Base-by-base conservation (phyloP, 92 coral and sea anemone species). In the Palythoa caribaeorum region DNA sequence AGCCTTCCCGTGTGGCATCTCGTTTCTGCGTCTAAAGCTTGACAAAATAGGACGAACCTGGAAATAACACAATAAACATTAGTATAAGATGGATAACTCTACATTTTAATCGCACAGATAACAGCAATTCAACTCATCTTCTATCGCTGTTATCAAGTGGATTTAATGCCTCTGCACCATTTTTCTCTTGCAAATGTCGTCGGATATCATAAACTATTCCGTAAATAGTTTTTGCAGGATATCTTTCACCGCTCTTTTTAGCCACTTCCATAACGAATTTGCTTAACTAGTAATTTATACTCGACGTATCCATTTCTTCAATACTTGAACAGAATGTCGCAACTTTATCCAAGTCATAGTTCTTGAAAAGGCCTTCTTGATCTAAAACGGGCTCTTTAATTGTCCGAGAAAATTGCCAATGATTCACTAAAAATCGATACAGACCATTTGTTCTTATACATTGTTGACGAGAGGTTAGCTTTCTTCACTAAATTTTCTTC, bases 41-140 rank as follows among this genome's bases (percentile, higher is more conserved):
- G 84, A 51, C 90, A 70, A 65, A 87, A 78, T 14, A 85, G 54
- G 8, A 19, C 6, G 21, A 85, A 85, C 79, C 89, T 85, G 51
- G n/a, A 48, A 73, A 28, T 10, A 69, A 69, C 38, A 69, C 38
- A 69, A 28, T 6, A 9, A 69, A 28, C 38, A 20, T 21, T 69
- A 69, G 6, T 14, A 54, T 54, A 54, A 54, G 16, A 54, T 54
- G 1, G 60, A 54, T 54, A 9, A 54, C 60, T 9, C 60, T 54
- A 9, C 48, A 52, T 52, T 52, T 52, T 52, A 52, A 52, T 19
- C 19, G 37, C 72, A 17, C 72, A 19, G 1, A 66, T 21, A 66
- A 66, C 7, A 66, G 19, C 72, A 1, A 17, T 66, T 66, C 55
- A 52, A 52, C 12, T 28, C 15, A 28, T 38, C 3, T 9, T 28